These are phyloP conservation scores for Oenanthe melanoleuca DNA, from an alignment of 2,113 vertebrate genomes.

Conservation along the genomic window DNA sequence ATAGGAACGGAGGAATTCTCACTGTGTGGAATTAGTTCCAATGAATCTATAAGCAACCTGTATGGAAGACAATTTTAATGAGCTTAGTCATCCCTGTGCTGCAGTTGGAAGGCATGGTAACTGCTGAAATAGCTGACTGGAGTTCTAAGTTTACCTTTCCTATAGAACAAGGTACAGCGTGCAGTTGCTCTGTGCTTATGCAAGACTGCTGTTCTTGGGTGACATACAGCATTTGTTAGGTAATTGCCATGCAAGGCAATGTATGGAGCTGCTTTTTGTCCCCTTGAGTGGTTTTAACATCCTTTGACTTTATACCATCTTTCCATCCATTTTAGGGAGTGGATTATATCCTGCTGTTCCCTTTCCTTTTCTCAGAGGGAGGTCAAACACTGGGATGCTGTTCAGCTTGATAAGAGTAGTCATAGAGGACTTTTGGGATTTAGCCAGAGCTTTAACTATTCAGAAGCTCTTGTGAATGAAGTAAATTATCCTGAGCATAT, in stretches of 20 bases:
- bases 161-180: background rate
- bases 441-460: slow-evolving; percentile 43
- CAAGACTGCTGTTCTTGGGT: background rate
- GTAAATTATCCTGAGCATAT: background rate
- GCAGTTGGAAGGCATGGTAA: slow-evolving; percentile 2
- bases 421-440: background rate
- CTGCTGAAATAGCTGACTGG: slow-evolving; percentile 5
- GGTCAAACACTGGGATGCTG: background rate
- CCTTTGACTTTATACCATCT: background rate
- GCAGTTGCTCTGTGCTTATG: background rate
- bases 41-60: background rate
- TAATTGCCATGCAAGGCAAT: background rate
- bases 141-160: background rate
- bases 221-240: background rate
- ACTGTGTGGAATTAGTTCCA: background rate
- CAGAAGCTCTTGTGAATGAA: slow-evolving; percentile 28
- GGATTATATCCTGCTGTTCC: background rate
- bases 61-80: background rate
- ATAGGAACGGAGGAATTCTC: background rate
- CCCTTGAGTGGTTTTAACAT: background rate
- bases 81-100: slow-evolving; percentile 28
- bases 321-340: background rate
- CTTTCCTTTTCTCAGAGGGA: slow-evolving; percentile 30
- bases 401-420: background rate
- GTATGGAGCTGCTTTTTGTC: background rate